These are phyloP conservation scores for Periophthalmus modestus DNA, from an alignment of 2,113 vertebrate species.

Conservation along the genomic window DNA sequence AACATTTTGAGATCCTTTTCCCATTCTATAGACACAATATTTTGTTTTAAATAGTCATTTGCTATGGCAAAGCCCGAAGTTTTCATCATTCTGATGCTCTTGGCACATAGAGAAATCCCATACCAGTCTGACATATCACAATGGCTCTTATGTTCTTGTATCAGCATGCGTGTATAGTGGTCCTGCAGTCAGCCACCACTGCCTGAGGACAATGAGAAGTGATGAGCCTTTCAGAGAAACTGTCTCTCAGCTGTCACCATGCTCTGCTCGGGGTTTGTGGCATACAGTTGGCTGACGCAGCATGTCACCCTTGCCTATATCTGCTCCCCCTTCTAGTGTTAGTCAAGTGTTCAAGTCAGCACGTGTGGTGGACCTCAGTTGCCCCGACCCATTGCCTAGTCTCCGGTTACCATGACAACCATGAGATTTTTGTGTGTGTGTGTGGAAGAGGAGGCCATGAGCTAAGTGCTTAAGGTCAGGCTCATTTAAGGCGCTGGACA, in stretches of 20 bases:
- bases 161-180: constrained; percentile 12
- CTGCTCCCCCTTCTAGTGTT: constrained; percentile 7
- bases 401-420: constrained; percentile 24
- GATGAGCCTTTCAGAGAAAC: constrained; percentile 51
- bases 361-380: constrained; percentile 8
- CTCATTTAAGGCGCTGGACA: background rate
- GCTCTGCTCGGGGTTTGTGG: constrained; percentile 19
- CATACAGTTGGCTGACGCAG: constrained; percentile 31
- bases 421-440: constrained; percentile 24
- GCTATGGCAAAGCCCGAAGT: too few relatives aligned
- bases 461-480: constrained; percentile 1
- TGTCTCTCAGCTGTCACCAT: constrained; percentile 40
- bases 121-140: constrained; percentile 4
- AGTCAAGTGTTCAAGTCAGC: background rate
- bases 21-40: too few relatives aligned
- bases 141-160: constrained; percentile 15
- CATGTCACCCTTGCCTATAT: constrained; percentile 33
- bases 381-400: background rate
- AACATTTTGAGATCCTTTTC: too few relatives aligned
- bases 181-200: constrained; percentile 49
- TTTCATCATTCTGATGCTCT: too few relatives aligned
- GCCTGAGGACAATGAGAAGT: constrained; percentile 54
- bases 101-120: too few relatives aligned
- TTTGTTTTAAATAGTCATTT: too few relatives aligned
- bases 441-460: constrained; percentile 1